These are phyloP conservation scores for Amblyornis subalaris DNA, from an alignment of 2,113 vertebrate species.

Conservation along the genomic window DNA sequence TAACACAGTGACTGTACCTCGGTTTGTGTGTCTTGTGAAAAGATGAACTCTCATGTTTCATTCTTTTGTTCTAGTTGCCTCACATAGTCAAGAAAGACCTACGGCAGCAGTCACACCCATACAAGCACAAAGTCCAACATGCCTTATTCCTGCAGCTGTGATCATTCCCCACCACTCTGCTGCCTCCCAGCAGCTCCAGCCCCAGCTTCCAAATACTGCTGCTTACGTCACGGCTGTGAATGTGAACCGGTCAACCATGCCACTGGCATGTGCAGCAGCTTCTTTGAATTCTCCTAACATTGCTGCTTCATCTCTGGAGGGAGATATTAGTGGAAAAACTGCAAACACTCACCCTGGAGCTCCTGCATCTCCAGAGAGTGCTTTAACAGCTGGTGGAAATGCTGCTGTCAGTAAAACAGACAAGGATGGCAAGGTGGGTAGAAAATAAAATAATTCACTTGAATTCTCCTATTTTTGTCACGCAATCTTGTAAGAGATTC, in stretches of 20 bases:
- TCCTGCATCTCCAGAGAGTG: conserved; percentile 69
- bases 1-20: neutral
- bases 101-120: conserved; percentile 88
- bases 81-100: conserved; percentile 90
- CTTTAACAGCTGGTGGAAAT: conserved; percentile 65
- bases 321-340: conserved; percentile 71
- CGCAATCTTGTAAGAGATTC: neutral
- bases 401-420: conserved; percentile 78
- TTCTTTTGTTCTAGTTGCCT: conserved; percentile 72
- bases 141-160: conserved; percentile 74
- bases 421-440: conserved; percentile 87
- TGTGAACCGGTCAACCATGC: conserved; percentile 64
- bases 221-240: conserved; percentile 65
- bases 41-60: neutral
- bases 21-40: neutral
- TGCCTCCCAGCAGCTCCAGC: conserved; percentile 59
- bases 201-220: conserved; percentile 58
- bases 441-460: neutral
- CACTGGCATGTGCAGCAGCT: conserved; percentile 80
- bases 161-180: conserved; percentile 74
- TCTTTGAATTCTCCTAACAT: conserved; percentile 80
- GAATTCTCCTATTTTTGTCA: neutral
- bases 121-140: conserved; percentile 78
- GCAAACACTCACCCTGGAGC: conserved; percentile 67
- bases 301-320: conserved; percentile 79